A percentile compares a stretch with the other conserved stretches of the same genome.
Conservation (phyloP, 2,797 vertebrate genomes). For the Protonibea diacanthus region DNA sequence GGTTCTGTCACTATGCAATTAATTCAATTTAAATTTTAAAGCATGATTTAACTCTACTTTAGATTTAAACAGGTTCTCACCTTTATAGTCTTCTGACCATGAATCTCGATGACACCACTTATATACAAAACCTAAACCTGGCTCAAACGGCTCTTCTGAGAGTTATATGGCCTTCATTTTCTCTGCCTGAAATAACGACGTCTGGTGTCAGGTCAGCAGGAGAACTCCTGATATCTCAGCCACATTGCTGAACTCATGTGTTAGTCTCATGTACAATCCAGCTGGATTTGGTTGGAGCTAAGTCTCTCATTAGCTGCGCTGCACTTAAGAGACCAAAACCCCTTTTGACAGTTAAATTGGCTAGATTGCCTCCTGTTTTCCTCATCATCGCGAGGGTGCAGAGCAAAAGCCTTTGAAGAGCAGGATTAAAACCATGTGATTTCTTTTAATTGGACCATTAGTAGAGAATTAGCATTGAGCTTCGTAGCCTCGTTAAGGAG, state of each 20-base stretch:
- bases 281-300: conserved; percentile 84
- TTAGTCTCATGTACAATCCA: conserved; percentile 83
- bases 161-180: conserved; percentile 29
- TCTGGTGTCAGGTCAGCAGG: conserved; percentile 74
- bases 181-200: conserved; percentile 50
- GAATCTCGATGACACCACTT: conserved; percentile 34
- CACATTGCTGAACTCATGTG: conserved; percentile 81
- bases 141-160: conserved; percentile 4
- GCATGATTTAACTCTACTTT: background rate
- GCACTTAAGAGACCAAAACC: conserved; percentile 83
- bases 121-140: conserved; percentile 9
- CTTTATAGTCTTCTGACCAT: conserved; percentile 9
- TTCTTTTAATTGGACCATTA: conserved; percentile 88
- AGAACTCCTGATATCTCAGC: conserved; percentile 79
- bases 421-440: conserved; percentile 87
- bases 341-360: conserved; percentile 86
- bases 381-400: conserved; percentile 80
- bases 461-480: conserved; percentile 86
- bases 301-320: conserved; percentile 84
- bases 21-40: conserved; percentile 14
- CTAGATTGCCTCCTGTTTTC: conserved; percentile 84
- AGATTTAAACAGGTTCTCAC: conserved; percentile 10
- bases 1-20: background rate
- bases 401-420: conserved; percentile 85
- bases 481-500: conserved; percentile 81